Conservation (phyloP, 1,140 invertebrate species). For the Sminthurides bifidus region DNA sequence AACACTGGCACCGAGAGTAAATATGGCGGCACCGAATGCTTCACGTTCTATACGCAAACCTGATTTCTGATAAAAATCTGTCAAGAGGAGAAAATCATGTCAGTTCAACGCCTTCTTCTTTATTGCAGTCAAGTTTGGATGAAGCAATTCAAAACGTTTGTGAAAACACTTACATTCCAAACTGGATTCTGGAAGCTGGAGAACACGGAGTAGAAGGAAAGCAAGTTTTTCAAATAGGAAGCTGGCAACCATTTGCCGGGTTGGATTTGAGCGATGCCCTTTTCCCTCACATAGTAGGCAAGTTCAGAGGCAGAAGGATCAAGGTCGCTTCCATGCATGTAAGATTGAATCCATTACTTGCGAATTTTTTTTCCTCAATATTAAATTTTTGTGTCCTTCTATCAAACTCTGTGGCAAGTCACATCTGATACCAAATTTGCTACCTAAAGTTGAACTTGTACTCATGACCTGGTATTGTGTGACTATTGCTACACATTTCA, state of each 20-base stretch:
- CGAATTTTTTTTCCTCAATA: too few species aligned
- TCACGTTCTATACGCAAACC: not conserved
- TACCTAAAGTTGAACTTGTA: too few species aligned
- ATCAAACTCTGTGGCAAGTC: too few species aligned
- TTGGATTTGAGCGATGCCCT: constrained; percentile 50
- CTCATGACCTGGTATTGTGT: too few species aligned
- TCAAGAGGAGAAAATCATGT: not conserved
- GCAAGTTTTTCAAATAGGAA: constrained; percentile 50
- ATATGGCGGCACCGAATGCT: too few species aligned
- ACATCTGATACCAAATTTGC: too few species aligned
- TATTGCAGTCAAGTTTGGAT: constrained; percentile 41
- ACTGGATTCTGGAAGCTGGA: constrained; percentile 50
- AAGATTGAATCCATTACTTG: constrained; percentile 4
- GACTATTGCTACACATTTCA: too few species aligned
- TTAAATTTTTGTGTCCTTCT: too few species aligned
- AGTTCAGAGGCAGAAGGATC: constrained; percentile 56
- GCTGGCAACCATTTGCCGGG: constrained; percentile 58
- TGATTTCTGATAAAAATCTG: not conserved
- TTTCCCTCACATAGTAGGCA: constrained; percentile 64
- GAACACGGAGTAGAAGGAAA: constrained; percentile 49
- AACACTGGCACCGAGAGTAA: too few species aligned
- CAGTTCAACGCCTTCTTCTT: too few species aligned
- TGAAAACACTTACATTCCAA: constrained; percentile 2
- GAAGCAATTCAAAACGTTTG: constrained; percentile 41
- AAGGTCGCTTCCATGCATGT: constrained; percentile 35